Evolutionary conservation across 1,140 invertebrate genomes (phyloP).

Genomic region (Brachystomella parvula): DNA sequence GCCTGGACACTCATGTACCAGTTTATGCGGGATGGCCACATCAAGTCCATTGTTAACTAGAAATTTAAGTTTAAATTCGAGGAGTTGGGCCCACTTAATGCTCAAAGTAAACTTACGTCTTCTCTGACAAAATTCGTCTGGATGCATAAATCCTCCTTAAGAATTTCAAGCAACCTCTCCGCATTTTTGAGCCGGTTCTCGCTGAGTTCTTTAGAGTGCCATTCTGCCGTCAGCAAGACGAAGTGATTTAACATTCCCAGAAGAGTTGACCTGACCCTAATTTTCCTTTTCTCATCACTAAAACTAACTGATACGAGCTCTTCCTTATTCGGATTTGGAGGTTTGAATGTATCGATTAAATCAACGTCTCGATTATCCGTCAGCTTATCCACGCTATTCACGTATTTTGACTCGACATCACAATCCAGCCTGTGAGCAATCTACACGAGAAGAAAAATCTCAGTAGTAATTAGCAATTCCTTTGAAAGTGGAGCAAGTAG

Average conservation of each 20-base stretch:
- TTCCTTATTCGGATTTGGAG: not conserved
- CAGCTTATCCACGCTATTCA: not conserved
- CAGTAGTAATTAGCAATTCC: not conserved
- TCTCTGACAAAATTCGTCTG: not conserved
- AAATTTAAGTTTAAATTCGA: not conserved
- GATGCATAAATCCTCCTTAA: not conserved
- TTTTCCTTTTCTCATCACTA: not conserved
- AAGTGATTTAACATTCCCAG: not conserved
- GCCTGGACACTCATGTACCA: not conserved
- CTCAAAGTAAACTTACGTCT: not conserved
- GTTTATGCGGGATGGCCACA: conserved; percentile 23
- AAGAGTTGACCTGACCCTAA: not conserved
- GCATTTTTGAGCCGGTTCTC: not conserved
- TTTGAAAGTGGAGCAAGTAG: not conserved
- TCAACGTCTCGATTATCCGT: not conserved
- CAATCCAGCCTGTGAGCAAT: not conserved
- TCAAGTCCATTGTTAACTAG: conserved; percentile 22
- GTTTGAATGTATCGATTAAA: not conserved
- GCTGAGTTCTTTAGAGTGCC: not conserved
- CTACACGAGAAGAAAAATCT: not conserved
- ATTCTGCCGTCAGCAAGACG: not conserved
- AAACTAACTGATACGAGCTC: not conserved
- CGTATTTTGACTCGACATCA: not conserved
- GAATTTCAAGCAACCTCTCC: not conserved
- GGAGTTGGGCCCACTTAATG: not conserved